phyloP scores from a whole-genome alignment of 2,113 vertebrate species.

The Xyrauchen texanus region DNA sequence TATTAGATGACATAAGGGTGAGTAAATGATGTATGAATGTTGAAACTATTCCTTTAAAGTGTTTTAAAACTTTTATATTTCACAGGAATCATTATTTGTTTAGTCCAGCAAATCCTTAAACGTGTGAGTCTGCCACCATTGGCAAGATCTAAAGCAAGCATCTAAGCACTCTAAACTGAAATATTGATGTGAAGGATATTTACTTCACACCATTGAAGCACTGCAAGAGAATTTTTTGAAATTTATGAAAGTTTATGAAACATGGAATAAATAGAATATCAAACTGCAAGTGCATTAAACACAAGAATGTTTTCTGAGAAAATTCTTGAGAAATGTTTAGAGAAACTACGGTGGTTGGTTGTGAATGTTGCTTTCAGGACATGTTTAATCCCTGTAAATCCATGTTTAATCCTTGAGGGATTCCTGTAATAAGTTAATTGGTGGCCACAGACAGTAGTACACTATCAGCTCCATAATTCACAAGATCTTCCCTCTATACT shows the following conservation, averaged over 20 bases:
- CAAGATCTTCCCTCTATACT: not conserved
- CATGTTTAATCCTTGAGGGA: not conserved
- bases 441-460: not conserved
- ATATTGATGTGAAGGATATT: conserved; percentile 67
- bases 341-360: not conserved
- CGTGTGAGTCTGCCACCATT: conserved; percentile 11
- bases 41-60: no score
- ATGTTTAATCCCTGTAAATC: conserved; percentile 1
- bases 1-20: no score
- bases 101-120: conserved; percentile 2
- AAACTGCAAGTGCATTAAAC: conserved; percentile 9
- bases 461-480: not conserved
- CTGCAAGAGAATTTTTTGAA: conserved; percentile 50
- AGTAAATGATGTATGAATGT: no score
- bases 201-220: conserved; percentile 62
- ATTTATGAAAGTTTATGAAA: conserved; percentile 35
- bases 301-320: not conserved
- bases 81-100: not conserved
- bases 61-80: no score
- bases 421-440: conserved; percentile 15
- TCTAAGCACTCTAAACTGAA: conserved; percentile 64
- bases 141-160: conserved; percentile 16
- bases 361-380: not conserved
- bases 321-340: not conserved
- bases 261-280: conserved; percentile 14